These are phyloP conservation scores for Cheumatopsyche charites DNA, from an alignment of 1,140 invertebrate species.

Conservation along the genomic window DNA sequence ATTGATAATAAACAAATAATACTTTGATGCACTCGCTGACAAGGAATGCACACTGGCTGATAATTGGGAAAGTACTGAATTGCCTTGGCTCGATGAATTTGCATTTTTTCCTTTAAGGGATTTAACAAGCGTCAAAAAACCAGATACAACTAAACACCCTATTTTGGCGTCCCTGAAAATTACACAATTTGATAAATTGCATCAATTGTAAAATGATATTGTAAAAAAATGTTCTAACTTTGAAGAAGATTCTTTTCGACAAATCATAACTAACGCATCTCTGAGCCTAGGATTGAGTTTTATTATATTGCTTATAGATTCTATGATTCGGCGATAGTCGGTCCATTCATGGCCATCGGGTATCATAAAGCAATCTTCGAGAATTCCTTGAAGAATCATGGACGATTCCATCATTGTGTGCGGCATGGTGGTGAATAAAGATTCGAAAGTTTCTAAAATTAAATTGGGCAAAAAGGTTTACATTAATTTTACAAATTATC, in stretches of 20 bases:
- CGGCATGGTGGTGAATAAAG: slow-evolving; percentile 16
- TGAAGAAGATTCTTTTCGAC: slow-evolving; percentile 42
- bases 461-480: neutral
- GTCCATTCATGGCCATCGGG: slow-evolving; percentile 24
- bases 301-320: slow-evolving; percentile 5
- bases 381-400: slow-evolving; percentile 6
- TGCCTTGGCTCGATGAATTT: slow-evolving; percentile 26
- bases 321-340: slow-evolving; percentile 24
- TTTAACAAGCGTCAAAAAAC: slow-evolving; percentile 63
- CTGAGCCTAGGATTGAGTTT: slow-evolving; percentile 24
- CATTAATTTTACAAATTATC: too few relatives aligned
- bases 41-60: slow-evolving; percentile 50
- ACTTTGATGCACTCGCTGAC: slow-evolving; percentile 9
- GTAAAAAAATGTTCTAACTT: slow-evolving; percentile 22
- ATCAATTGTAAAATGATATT: neutral
- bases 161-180: slow-evolving; percentile 54
- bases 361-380: slow-evolving; percentile 39
- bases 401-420: slow-evolving; percentile 29
- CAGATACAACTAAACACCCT: slow-evolving; percentile 63
- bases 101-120: slow-evolving; percentile 54
- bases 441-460: slow-evolving; percentile 33
- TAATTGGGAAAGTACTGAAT: slow-evolving; percentile 55
- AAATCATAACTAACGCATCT: slow-evolving; percentile 41
- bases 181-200: neutral
- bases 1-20: neutral